These are phyloP conservation scores for Tyrannus savana DNA, from an alignment of 2,113 vertebrate species.

Conservation along the genomic window DNA sequence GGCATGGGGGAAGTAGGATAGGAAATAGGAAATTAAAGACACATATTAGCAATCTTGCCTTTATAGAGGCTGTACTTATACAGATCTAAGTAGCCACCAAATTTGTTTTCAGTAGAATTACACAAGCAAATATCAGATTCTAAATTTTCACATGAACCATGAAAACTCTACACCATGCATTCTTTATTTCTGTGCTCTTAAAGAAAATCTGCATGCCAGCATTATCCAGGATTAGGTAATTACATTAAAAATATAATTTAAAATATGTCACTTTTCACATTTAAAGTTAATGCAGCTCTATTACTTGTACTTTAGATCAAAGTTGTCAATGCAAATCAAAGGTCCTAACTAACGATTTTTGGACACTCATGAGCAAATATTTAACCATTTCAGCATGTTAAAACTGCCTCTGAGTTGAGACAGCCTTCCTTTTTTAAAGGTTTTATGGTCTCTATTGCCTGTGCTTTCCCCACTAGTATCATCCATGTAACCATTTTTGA, in stretches of 20 bases:
- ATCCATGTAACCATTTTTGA: background rate
- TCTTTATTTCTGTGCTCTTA: background rate
- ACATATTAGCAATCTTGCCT: background rate
- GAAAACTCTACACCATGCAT: background rate
- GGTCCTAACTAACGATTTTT: background rate
- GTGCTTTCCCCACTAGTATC: background rate
- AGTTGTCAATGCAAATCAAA: background rate
- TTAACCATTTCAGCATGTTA: background rate
- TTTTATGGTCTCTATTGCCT: background rate
- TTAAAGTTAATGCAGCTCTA: background rate
- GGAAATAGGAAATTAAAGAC: background rate
- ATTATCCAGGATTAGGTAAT: background rate
- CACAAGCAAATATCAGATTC: background rate
- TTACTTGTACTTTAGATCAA: background rate
- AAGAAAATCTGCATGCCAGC: background rate
- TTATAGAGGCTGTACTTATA: background rate
- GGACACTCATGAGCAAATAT: background rate
- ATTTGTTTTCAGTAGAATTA: background rate
- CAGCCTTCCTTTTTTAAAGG: background rate
- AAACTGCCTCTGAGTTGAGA: background rate
- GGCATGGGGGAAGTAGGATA: accelerated
- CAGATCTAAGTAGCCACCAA: background rate
- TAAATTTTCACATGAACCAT: background rate
- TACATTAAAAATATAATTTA: background rate
- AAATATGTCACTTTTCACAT: background rate